These are phyloP conservation scores for Oxyura jamaicensis DNA, from an alignment of 2,113 vertebrate genomes.

Conservation along the genomic window DNA sequence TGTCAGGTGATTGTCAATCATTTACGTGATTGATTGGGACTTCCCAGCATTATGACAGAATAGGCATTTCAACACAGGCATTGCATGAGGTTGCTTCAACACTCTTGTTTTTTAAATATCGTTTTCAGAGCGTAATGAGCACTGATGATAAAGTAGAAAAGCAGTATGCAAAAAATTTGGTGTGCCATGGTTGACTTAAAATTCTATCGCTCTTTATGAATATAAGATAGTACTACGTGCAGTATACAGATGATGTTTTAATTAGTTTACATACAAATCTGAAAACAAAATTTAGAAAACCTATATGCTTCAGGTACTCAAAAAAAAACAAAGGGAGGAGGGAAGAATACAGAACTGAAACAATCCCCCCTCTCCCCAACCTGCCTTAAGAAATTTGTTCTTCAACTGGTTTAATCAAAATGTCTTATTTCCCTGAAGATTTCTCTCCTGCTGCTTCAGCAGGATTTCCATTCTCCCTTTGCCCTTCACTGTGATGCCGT, in stretches of 20 bases:
- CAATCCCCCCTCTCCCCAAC: neutral
- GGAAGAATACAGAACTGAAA: neutral
- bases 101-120: neutral
- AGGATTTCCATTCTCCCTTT: slow-evolving; percentile 39
- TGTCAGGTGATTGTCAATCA: too few species aligned
- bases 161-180: neutral
- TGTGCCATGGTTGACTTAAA: neutral
- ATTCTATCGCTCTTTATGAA: neutral
- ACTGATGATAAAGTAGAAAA: neutral
- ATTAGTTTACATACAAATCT: neutral
- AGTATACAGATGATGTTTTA: neutral
- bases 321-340: neutral
- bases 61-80: neutral
- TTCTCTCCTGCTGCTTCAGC: slow-evolving; percentile 38
- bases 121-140: neutral
- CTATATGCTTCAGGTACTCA: neutral
- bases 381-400: neutral
- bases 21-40: neutral
- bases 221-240: neutral
- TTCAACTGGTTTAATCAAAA: slow-evolving; percentile 54
- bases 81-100: neutral
- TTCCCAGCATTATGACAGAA: neutral
- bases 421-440: slow-evolving; percentile 3
- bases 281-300: neutral
- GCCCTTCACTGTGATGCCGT: neutral